A percentile compares a stretch with the other conserved stretches of the same genome.
Evolutionary conservation across 2,888 invertebrate species (phyloP).

Genomic region (Odontocolon sp.): DNA sequence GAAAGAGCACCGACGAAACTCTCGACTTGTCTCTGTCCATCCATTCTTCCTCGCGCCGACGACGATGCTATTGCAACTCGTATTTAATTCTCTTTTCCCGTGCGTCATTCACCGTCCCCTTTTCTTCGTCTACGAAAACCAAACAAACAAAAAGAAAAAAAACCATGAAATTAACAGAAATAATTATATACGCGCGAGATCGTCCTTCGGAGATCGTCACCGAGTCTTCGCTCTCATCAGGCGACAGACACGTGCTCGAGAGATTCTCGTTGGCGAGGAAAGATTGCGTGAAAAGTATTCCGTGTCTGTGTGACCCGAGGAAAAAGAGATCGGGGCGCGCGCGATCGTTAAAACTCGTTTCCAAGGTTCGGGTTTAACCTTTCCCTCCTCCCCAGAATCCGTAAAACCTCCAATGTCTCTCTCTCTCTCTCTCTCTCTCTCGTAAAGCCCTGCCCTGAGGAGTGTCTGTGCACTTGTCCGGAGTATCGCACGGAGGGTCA

Average conservation of each 20-base stretch:
- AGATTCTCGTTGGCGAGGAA: slow-evolving; percentile 26
- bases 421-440: slow-evolving; percentile 3
- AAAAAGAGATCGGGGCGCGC: slow-evolving; percentile 45
- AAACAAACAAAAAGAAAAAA: too few species aligned
- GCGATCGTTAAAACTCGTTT: slow-evolving; percentile 56
- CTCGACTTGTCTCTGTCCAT: too few species aligned
- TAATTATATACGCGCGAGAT: too few species aligned
- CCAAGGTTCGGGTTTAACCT: slow-evolving; percentile 55
- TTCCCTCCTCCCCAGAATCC: slow-evolving; percentile 3
- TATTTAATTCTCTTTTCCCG: slow-evolving; percentile 41
- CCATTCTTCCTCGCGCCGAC: too few species aligned
- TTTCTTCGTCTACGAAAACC: too few species aligned
- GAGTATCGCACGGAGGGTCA: too few species aligned
- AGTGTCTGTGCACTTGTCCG: slow-evolving; percentile 45
- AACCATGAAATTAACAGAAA: too few species aligned
- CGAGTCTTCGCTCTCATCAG: neutral
- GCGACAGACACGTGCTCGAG: slow-evolving; percentile 32
- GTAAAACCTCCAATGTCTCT: neutral
- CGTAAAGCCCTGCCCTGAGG: slow-evolving; percentile 36
- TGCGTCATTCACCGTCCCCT: too few species aligned
- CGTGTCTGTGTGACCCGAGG: slow-evolving; percentile 38
- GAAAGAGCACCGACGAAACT: neutral
- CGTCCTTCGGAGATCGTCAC: neutral
- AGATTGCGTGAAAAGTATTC: too few species aligned
- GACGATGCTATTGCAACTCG: slow-evolving; percentile 47